phyloP scores from a whole-genome alignment of 1,140 invertebrate genomes.

The Saxidomus purpurata region DNA sequence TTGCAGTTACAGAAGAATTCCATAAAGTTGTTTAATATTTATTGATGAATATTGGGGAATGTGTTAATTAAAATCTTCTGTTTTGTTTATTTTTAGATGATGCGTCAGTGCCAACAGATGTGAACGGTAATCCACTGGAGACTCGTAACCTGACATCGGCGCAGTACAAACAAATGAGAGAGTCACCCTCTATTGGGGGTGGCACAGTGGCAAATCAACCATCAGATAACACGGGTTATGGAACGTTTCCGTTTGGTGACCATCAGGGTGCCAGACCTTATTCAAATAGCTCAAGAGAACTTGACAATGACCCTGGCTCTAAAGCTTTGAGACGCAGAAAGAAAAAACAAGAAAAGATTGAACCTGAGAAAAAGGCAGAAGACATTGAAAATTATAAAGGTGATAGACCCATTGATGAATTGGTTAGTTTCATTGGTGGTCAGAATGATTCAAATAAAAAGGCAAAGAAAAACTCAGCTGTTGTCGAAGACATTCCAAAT shows the following conservation, averaged over 20 bases:
- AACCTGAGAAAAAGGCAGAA: slow-evolving; percentile 62
- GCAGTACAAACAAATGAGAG: slow-evolving; percentile 77
- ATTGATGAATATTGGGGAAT: too few relatives aligned
- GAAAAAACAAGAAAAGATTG: slow-evolving; percentile 71
- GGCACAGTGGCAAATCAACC: slow-evolving; percentile 18
- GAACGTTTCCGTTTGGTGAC: slow-evolving; percentile 20
- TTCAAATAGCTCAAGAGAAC: slow-evolving; percentile 1
- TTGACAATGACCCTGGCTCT: neutral
- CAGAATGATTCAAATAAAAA: slow-evolving; percentile 72
- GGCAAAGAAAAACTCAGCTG: slow-evolving; percentile 64
- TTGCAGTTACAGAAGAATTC: too few relatives aligned
- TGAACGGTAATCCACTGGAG: slow-evolving; percentile 66
- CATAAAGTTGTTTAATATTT: too few relatives aligned
- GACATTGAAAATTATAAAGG: slow-evolving; percentile 78
- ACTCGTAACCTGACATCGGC: slow-evolving; percentile 23
- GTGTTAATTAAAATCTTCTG: neutral
- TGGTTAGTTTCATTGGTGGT: slow-evolving; percentile 77
- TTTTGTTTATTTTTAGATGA: slow-evolving; percentile 72
- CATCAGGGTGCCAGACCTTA: neutral
- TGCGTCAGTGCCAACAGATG: slow-evolving; percentile 56
- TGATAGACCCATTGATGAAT: slow-evolving; percentile 73
- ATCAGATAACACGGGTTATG: slow-evolving; percentile 24
- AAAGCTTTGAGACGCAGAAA: slow-evolving; percentile 36
- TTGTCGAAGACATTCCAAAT: slow-evolving; percentile 54
- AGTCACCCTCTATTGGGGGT: slow-evolving; percentile 62